These are phyloP conservation scores for Neosilurus mollespiculum DNA, from an alignment of 2,797 vertebrate species.

Conservation along the genomic window DNA sequence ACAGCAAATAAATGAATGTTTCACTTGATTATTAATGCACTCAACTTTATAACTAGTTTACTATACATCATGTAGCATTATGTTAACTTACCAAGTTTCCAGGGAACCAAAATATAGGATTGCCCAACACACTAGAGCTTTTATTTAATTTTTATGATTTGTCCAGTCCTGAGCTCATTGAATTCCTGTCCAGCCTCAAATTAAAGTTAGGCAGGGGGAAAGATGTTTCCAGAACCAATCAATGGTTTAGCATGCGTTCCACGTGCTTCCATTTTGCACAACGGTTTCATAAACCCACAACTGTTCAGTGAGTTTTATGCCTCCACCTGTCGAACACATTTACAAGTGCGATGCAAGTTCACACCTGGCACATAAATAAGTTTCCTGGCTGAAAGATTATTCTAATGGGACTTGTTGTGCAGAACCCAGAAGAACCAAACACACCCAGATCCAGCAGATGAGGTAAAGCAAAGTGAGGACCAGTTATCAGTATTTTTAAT, in stretches of 20 bases:
- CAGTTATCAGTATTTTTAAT: neutral
- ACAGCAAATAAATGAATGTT: neutral
- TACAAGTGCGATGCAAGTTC: conserved; percentile 27
- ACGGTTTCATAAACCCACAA: conserved; percentile 29
- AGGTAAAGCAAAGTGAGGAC: neutral
- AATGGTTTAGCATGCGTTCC: conserved; percentile 4
- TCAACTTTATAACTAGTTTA: neutral
- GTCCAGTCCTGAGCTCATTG: conserved; percentile 8
- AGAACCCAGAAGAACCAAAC: conserved; percentile 3
- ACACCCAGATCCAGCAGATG: neutral
- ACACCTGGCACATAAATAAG: conserved; percentile 18
- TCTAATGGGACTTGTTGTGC: neutral
- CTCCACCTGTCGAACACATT: conserved; percentile 34
- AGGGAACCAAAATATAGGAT: neutral
- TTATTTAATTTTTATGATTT: conserved; percentile 15
- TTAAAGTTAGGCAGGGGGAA: neutral
- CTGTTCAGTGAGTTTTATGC: conserved; percentile 34
- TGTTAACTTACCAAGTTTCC: neutral
- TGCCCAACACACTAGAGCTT: neutral
- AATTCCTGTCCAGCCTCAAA: neutral
- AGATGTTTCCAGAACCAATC: neutral
- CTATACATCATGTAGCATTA: neutral
- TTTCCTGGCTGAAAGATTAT: conserved; percentile 17
- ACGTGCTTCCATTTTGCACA: conserved; percentile 3
- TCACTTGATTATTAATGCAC: neutral